Base-by-base conservation (phyloP, 1,140 invertebrate genomes). In the Drosophila rufa region DNA sequence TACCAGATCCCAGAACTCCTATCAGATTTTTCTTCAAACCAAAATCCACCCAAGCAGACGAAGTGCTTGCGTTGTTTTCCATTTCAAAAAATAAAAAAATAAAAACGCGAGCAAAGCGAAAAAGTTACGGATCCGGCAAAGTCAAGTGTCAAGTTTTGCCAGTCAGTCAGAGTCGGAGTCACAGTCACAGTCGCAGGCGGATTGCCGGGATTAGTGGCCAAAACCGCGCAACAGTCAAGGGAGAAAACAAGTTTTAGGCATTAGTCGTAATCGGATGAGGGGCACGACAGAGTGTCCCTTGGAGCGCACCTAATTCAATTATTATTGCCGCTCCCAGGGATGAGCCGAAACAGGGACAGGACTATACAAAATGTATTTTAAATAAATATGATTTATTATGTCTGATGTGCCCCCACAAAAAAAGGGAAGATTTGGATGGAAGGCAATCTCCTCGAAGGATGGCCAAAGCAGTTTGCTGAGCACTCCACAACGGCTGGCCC, bases 311-410 rank as follows among this genome's bases (percentile, higher is more conserved):
- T 89, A 89, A 89, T 89, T 89, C 84, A 89, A 84, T 89, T 89
- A 89, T 79, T 90, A 84, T 87, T 80, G 77, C 65, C 71, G 74
- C 53, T 55, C 55, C 43, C 36, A 19, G 22, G 12, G 25, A 19
- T 25, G 25, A 7, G 3, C 9, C n/a, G 19, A 11, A 25, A 30
- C 15, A 33, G 17, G 19, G 19, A 12, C 7, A 33, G 22, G 59
- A 48, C 62, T 51, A 47, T 46, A 48, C 57, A 64, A 75, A 58
- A 82, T 87, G 74, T 84, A 80, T 84, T 89, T 89, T 84, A 89
- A 89, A 90, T 89, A 89, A 89, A 89, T 89, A 89, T 89, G 84
- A 89, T 89, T 89, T 89, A 90, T 89, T 89, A 90, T 84, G 80
- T 89, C 84, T 89, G 85, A 79, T 84, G 80, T 79, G 33, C 25